These are phyloP conservation scores for Potamarius usumacintae DNA, from an alignment of 2,113 vertebrate species.

Conservation along the genomic window DNA sequence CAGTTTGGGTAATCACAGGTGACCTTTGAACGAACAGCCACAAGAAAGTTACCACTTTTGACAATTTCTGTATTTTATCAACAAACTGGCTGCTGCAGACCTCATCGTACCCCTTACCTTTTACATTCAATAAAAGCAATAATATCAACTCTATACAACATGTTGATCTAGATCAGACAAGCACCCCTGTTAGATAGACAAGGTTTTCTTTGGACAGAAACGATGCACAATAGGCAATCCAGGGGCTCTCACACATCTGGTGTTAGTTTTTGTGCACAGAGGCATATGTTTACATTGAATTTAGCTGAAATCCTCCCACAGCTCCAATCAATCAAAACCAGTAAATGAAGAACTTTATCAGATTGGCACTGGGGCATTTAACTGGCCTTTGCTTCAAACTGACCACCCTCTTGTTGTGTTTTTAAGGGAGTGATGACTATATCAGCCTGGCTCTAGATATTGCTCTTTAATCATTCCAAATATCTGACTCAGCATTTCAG, in stretches of 20 bases:
- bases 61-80: neutral
- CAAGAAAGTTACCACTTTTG: constrained; percentile 4
- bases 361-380: constrained; percentile 16
- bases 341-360: constrained; percentile 37
- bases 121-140: neutral
- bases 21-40: neutral
- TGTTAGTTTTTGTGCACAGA: constrained; percentile 28
- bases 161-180: constrained; percentile 25
- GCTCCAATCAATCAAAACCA: constrained; percentile 31
- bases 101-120: neutral
- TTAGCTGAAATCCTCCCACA: constrained; percentile 30
- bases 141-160: neutral
- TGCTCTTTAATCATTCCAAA: constrained; percentile 19
- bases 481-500: constrained; percentile 58
- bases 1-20: neutral
- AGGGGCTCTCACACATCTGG: constrained; percentile 25
- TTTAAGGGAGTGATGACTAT: constrained; percentile 33
- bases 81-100: neutral
- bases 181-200: constrained; percentile 1
- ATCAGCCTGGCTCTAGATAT: constrained; percentile 7
- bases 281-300: constrained; percentile 28
- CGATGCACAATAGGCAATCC: constrained; percentile 6
- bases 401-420: constrained; percentile 21
- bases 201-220: constrained; percentile 24
- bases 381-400: constrained; percentile 31